Conservation (phyloP, 2,797 vertebrate species). For the Lacerta agilis region DNA sequence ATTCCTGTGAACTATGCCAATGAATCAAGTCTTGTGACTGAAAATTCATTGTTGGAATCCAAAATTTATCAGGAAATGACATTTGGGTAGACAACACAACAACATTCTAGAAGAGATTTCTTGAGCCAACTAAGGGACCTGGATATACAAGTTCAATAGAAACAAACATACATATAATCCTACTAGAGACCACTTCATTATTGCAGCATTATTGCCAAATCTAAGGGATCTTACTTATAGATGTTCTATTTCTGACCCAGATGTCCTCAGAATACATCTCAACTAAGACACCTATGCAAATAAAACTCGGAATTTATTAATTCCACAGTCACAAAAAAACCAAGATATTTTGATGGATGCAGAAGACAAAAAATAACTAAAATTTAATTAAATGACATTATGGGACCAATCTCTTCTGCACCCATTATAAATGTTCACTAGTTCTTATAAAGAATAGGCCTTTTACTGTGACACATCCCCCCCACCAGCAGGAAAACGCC, state of each 20-base stretch:
- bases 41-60: background rate
- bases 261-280: background rate
- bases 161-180: constrained; percentile 31
- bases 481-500: background rate
- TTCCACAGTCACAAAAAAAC: background rate
- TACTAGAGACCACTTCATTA: background rate
- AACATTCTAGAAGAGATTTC: constrained; percentile 35
- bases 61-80: background rate
- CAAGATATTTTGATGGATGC: background rate
- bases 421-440: background rate
- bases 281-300: background rate
- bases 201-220: background rate
- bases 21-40: background rate
- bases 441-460: background rate
- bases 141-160: constrained; percentile 21
- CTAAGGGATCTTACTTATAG: background rate
- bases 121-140: constrained; percentile 36
- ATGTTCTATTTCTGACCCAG: background rate
- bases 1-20: background rate
- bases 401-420: background rate
- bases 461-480: background rate
- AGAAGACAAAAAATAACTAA: background rate
- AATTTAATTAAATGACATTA: background rate
- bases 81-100: constrained; percentile 33
- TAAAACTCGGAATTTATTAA: background rate